These are phyloP conservation scores for Onychomys arenicola DNA, from an alignment of 2,797 vertebrate species.

Conservation along the genomic window DNA sequence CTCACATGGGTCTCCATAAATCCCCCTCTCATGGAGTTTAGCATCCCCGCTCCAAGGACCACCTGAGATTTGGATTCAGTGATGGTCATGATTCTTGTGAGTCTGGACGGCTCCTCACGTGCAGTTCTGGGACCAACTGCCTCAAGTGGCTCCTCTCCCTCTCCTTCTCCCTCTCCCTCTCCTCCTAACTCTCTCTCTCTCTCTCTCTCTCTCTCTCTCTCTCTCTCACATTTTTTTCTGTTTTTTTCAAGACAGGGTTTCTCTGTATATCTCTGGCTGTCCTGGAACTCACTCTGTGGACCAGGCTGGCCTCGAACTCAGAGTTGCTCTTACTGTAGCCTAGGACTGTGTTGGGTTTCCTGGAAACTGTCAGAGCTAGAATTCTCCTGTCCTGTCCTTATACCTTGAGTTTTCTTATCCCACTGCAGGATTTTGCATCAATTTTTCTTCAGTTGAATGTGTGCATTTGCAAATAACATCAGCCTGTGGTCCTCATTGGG, in stretches of 20 bases:
- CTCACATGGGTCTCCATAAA: not conserved
- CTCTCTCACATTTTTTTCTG: too few relatives aligned
- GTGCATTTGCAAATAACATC: not conserved
- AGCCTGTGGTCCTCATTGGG: not conserved
- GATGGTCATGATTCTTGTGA: not conserved
- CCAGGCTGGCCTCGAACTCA: not conserved
- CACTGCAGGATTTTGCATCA: not conserved
- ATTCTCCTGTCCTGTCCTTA: not conserved
- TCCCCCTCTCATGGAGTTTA: not conserved
- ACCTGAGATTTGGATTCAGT: not conserved
- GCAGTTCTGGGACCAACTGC: not conserved
- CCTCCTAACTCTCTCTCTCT: too few relatives aligned
- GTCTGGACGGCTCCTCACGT: not conserved
- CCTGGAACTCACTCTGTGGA: not conserved
- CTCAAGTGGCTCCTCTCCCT: too few relatives aligned
- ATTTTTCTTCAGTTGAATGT: conserved; percentile 21
- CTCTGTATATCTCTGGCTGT: not conserved
- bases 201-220: too few relatives aligned
- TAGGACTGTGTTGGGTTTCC: not conserved
- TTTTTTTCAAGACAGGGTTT: not conserved
- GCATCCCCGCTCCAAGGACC: not conserved
- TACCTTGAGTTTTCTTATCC: not conserved
- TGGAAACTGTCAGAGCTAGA: not conserved
- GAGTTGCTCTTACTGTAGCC: not conserved
- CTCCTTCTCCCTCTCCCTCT: too few relatives aligned